phyloP scores from a whole-genome alignment of 2,113 vertebrate species.

The Gobiocypris rarus region DNA sequence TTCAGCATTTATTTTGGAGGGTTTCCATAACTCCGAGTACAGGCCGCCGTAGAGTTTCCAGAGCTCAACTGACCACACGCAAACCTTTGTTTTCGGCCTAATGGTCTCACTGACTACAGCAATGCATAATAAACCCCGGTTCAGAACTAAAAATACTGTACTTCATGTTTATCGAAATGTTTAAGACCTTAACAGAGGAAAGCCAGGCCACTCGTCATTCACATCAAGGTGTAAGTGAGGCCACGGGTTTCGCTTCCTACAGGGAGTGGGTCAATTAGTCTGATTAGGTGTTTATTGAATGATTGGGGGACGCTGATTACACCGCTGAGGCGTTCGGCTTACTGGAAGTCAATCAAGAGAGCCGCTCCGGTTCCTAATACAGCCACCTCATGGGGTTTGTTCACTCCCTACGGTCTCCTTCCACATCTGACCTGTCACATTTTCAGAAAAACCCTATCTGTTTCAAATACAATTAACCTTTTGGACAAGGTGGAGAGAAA shows the following conservation, averaged over 20 bases:
- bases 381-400: conserved; percentile 15
- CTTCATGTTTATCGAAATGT: background rate
- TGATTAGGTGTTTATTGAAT: conserved; percentile 79
- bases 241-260: conserved; percentile 37
- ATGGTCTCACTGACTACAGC: background rate
- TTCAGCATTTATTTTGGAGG: conserved; percentile 21
- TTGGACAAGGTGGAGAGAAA: conserved; percentile 55
- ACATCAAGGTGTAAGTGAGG: conserved; percentile 9
- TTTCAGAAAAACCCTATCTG: conserved; percentile 73
- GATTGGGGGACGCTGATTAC: conserved; percentile 68
- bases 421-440: conserved; percentile 70
- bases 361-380: conserved; percentile 42
- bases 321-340: conserved; percentile 53
- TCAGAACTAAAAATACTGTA: background rate
- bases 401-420: background rate
- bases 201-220: conserved; percentile 21
- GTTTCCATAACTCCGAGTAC: conserved; percentile 22
- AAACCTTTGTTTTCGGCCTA: background rate
- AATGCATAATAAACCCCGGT: background rate
- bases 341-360: conserved; percentile 68
- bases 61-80: conserved; percentile 29
- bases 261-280: conserved; percentile 62
- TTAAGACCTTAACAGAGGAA: background rate
- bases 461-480: conserved; percentile 79
- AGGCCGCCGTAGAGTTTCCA: background rate